These are phyloP conservation scores for Hippocampus zosterae DNA, from an alignment of 2,113 vertebrate genomes.

Conservation along the genomic window DNA sequence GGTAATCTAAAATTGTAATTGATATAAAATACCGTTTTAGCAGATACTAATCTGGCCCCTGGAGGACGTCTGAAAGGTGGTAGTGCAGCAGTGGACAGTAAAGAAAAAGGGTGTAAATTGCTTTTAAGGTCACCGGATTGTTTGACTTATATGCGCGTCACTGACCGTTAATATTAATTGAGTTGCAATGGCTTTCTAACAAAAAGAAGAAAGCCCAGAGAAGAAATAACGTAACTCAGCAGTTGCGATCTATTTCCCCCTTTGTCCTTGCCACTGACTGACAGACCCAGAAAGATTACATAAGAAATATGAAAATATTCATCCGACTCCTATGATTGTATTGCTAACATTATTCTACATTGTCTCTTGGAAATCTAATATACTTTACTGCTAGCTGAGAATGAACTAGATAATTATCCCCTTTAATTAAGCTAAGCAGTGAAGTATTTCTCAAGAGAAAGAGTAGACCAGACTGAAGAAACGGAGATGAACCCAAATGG, in stretches of 20 bases:
- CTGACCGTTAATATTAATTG: constrained; percentile 3
- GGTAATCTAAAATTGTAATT: constrained; percentile 9
- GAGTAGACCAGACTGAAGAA: constrained; percentile 12
- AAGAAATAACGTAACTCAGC: constrained; percentile 19
- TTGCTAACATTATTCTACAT: constrained; percentile 30
- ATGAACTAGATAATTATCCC: constrained; percentile 30
- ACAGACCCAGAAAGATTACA: neutral
- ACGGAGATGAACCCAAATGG: constrained; percentile 11
- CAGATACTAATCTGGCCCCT: neutral
- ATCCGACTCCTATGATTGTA: constrained; percentile 8
- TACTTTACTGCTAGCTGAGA: constrained; percentile 17
- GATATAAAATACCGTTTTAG: constrained; percentile 16
- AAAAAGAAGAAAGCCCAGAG: neutral
- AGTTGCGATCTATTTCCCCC: constrained; percentile 15
- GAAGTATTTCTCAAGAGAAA: constrained; percentile 16
- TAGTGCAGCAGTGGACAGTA: neutral
- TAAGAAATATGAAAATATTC: neutral
- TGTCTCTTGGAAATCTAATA: constrained; percentile 15
- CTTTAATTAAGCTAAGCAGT: constrained; percentile 37
- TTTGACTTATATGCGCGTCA: constrained; percentile 2
- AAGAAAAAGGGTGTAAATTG: neutral
- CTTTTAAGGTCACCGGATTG: neutral
- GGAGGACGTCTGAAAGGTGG: neutral
- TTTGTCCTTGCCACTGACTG: constrained; percentile 27
- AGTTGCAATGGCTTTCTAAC: constrained; percentile 2